Evolutionary conservation across 2,888 invertebrate genomes (phyloP), one percentile per base, ranked within the genome.

Genomic region (Pristionchus arcanus): DNA sequence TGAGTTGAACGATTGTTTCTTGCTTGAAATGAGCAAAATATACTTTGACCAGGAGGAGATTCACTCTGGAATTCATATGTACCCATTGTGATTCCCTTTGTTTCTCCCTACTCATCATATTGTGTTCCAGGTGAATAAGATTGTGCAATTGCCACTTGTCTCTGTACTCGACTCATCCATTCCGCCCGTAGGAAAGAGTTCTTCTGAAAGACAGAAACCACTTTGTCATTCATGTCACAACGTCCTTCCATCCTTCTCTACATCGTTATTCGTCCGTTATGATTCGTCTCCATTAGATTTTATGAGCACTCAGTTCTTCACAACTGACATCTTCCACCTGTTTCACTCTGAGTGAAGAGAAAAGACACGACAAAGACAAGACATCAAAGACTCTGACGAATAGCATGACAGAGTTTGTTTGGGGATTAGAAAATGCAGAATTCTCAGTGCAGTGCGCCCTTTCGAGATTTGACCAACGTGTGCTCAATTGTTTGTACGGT

Each of bases 1-100:
- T 91, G 68, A 94, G 93, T 83, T 94, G 94, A 1, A 92, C 90
- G 71, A 94, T 94, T 0, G 93, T 92, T 85, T 94, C 94, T 85
- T 94, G 93, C 81, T 94, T 94, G 90, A 94, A 94, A 87, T 94
- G 94, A 37, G 94, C 93, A 85, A 93, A 94, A 84, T 94, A 94
- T 42, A 94, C 91, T 66, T 94, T 94, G 21, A 94, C 91, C 77
- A 93, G 93, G 1, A 94, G 91, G 16, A 94, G 91, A 86, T 94
- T 94, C 21, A 94, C 94, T 71, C 93, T 94, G 90, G 89, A 92
- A 90, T 84, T 34, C 16, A 21, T 21, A 85, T 74, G 1, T 13
- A 21, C 21, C 5, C 5, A n/a, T 5, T 7, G 15, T 68, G 25
- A 9, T 15, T 68, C 34, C 9, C n/a, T 49, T 25, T 49, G 19